phyloP scores from a whole-genome alignment of 2,797 vertebrate genomes.

The Poecile montanus region DNA sequence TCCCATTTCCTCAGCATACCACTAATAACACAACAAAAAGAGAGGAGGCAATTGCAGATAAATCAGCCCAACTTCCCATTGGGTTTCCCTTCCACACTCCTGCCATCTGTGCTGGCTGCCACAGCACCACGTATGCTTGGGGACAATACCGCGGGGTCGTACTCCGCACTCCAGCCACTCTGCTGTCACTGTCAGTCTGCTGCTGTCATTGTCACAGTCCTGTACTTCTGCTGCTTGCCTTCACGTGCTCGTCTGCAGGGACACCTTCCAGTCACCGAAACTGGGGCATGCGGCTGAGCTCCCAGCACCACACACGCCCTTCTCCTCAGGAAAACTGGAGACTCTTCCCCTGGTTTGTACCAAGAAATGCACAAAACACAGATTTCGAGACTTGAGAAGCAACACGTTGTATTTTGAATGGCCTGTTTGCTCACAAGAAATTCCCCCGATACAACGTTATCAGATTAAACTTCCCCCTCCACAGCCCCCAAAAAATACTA shows the following conservation, averaged over 20 bases:
- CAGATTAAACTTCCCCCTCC: background rate
- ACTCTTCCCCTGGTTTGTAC: background rate
- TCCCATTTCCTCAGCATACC: background rate
- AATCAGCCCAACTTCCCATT: slow-evolving; percentile 31
- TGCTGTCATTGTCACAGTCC: background rate
- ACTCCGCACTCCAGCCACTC: background rate
- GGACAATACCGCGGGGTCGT: background rate
- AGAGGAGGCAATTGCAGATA: background rate
- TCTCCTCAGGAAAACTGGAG: background rate
- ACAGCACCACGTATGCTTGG: rapidly evolving
- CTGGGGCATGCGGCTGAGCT: background rate
- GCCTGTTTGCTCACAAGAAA: background rate
- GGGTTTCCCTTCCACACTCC: background rate
- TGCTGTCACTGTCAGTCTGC: background rate
- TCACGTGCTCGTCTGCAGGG: rapidly evolving
- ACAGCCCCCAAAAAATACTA: background rate
- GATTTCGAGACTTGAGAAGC: background rate
- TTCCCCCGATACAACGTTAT: background rate
- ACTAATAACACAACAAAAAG: slow-evolving; percentile 13
- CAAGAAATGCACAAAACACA: rapidly evolving
- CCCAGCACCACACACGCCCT: background rate
- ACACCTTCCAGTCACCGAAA: background rate
- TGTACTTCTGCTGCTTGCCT: background rate
- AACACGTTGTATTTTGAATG: background rate
- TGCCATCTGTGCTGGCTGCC: slow-evolving; percentile 27